A percentile compares a stretch with the other conserved stretches of the same genome.
phyloP scores from a whole-genome alignment of 1,140 invertebrate genomes.

The Pachyrhynchus sulphureomaculatus region DNA sequence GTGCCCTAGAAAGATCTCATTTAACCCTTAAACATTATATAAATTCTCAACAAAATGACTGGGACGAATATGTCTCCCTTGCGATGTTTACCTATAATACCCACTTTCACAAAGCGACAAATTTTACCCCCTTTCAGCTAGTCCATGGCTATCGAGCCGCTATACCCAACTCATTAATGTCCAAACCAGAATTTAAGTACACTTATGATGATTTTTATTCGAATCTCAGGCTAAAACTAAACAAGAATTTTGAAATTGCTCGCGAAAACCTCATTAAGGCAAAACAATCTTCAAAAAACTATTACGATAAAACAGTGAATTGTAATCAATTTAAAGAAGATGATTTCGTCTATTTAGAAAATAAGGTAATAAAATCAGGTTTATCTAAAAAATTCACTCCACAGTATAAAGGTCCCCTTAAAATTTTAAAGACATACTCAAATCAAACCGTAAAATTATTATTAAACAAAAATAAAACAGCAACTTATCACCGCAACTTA shows the following conservation, averaged over 20 bases:
- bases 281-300: conserved; percentile 42
- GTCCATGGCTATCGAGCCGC: conserved; percentile 50
- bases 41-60: no score
- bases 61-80: no score
- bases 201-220: no score
- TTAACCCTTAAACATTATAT: conserved; percentile 51
- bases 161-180: conserved; percentile 33
- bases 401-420: conserved; percentile 32
- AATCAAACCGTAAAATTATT: conserved; percentile 27
- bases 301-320: conserved; percentile 42
- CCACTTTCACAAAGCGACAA: no score
- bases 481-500: conserved; percentile 30
- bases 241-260: conserved; percentile 40
- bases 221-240: conserved; percentile 43
- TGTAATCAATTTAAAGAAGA: conserved; percentile 30
- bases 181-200: conserved; percentile 35
- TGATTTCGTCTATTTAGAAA: conserved; percentile 28
- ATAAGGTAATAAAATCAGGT: conserved; percentile 21
- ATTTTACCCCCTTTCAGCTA: no score
- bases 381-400: conserved; percentile 25
- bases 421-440: conserved; percentile 23
- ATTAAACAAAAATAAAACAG: conserved; percentile 27
- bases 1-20: no score
- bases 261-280: conserved; percentile 38
- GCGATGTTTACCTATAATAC: no score